A percentile compares a stretch with the other conserved stretches of the same genome.
Evolutionary conservation across 1,140 invertebrate genomes (phyloP).

Genomic region (Dufourea novaeangliae): DNA sequence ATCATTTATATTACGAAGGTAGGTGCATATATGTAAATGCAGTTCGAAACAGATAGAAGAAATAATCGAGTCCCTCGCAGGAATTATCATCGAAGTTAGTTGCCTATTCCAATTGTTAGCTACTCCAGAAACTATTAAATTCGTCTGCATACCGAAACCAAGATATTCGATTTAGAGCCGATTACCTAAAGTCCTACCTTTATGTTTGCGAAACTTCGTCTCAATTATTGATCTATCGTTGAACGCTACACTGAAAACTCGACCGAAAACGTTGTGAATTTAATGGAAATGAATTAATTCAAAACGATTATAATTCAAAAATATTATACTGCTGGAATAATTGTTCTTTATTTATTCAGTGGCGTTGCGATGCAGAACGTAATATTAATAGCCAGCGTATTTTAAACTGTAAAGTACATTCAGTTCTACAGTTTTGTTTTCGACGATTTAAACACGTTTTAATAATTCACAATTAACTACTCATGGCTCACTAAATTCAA

Average conservation of each 20-base stretch:
- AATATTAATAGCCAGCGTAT: too few species aligned
- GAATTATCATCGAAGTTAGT: constrained; percentile 20
- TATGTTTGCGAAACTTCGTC: neutral
- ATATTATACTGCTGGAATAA: too few species aligned
- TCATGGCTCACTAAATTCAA: neutral
- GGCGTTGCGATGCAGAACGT: too few species aligned
- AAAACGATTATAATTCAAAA: neutral
- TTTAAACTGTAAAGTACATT: too few species aligned
- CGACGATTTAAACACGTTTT: neutral
- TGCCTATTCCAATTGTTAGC: constrained; percentile 13
- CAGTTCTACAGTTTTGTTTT: too few species aligned
- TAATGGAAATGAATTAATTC: neutral
- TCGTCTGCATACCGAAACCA: constrained; percentile 12
- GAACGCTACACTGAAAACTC: neutral
- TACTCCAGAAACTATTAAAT: constrained; percentile 15
- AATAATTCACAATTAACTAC: constrained; percentile 4
- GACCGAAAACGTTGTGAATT: neutral
- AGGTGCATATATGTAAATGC: too few species aligned
- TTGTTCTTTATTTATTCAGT: too few species aligned
- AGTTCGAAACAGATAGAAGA: constrained; percentile 3
- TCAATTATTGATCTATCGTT: neutral
- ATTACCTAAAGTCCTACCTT: neutral
- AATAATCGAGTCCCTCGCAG: constrained; percentile 10
- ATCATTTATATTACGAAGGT: too few species aligned
- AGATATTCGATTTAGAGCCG: neutral